Evolutionary conservation across 1,140 invertebrate genomes (phyloP).

Genomic region (Hetaerina americana): DNA sequence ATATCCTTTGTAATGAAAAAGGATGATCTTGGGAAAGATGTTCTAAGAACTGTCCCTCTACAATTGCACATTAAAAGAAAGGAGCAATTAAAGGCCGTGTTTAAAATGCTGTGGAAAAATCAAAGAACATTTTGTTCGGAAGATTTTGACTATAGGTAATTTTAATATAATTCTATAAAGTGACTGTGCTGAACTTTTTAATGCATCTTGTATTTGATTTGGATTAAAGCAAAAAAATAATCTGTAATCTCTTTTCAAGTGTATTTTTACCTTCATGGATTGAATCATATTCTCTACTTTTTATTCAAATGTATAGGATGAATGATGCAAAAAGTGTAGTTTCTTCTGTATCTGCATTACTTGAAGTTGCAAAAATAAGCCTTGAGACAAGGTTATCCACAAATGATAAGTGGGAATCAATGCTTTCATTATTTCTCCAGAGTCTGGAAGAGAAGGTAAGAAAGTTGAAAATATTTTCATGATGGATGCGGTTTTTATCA

Average conservation of each 20-base stretch:
- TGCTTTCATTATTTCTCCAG: background rate
- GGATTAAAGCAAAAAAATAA: background rate
- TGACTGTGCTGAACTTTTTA: background rate
- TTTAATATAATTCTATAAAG: no score
- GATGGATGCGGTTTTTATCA: no score
- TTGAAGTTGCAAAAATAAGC: background rate
- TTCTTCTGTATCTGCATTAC: background rate
- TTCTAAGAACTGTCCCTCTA: slow-evolving; percentile 19
- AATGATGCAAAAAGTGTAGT: slow-evolving; percentile 18
- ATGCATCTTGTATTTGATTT: no score
- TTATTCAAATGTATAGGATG: slow-evolving; percentile 19
- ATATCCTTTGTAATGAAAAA: slow-evolving; percentile 22
- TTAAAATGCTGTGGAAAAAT: slow-evolving; percentile 37
- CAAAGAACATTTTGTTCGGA: slow-evolving; percentile 25
- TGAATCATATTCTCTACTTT: no score
- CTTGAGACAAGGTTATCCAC: background rate
- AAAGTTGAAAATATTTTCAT: no score
- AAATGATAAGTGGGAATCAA: background rate
- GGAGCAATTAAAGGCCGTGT: slow-evolving; percentile 27
- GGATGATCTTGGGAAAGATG: slow-evolving; percentile 6
- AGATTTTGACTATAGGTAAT: slow-evolving; percentile 19
- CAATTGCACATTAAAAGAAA: slow-evolving; percentile 25
- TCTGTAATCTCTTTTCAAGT: background rate
- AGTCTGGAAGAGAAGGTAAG: background rate
- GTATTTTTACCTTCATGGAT: background rate